A percentile compares a stretch with the other conserved stretches of the same genome.
Evolutionary conservation across 2,113 vertebrate species (phyloP).

Genomic region (Agapornis roseicollis): DNA sequence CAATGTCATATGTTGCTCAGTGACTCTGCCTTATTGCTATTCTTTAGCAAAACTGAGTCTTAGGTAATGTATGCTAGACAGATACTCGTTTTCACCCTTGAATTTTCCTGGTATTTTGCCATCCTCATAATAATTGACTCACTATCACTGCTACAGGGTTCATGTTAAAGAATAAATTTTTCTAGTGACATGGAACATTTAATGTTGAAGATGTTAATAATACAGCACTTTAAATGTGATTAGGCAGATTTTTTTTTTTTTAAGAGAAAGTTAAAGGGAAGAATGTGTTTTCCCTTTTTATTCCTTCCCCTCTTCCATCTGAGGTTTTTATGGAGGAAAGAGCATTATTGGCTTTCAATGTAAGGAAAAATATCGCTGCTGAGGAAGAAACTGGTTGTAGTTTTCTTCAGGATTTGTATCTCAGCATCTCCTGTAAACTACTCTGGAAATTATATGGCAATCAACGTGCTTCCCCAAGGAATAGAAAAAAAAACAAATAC

Average conservation of each 20-base stretch:
- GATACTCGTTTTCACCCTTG: slow-evolving; percentile 9
- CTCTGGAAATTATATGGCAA: not conserved
- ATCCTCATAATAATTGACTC: slow-evolving; percentile 6
- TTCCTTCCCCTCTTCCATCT: not conserved
- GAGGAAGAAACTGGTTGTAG: not conserved
- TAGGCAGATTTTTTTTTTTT: not conserved
- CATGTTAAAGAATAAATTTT: slow-evolving; percentile 6
- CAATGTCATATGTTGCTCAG: slow-evolving; percentile 12
- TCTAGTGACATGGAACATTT: not conserved
- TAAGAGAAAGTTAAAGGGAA: not conserved
- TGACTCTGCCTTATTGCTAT: slow-evolving; percentile 26
- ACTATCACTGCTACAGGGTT: not conserved
- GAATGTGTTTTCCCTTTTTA: not conserved
- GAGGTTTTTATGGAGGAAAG: not conserved
- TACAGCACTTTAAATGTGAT: not conserved
- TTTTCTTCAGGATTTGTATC: not conserved
- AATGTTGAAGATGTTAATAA: slow-evolving; percentile 1
- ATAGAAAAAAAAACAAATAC: not conserved
- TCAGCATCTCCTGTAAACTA: not conserved
- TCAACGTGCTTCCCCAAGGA: not conserved
- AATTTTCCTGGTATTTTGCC: slow-evolving; percentile 31
- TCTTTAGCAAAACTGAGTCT: slow-evolving; percentile 20
- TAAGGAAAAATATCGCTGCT: not conserved
- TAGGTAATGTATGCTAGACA: slow-evolving; percentile 7
- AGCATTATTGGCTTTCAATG: not conserved